Evolutionary conservation across 2,888 invertebrate genomes (phyloP), one percentile per base, ranked within the genome.

Genomic region (Fissipunctia ypsillon): DNA sequence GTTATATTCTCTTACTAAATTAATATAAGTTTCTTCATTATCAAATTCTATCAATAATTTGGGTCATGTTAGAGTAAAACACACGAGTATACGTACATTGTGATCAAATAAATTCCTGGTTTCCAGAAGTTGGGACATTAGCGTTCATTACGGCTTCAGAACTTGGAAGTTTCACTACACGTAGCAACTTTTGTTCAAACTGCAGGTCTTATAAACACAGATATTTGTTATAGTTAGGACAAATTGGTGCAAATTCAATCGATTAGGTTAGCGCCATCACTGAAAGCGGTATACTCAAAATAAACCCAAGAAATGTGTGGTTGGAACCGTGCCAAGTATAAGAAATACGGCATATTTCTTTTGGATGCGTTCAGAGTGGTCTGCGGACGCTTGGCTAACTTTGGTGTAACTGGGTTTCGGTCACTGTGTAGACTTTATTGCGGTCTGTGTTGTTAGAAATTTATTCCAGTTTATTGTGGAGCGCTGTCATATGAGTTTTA

Each of bases 201-300:
- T 76, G 41, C 71, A 73, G 65, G 64, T 64, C 64, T 67, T 54
- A 75, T 68, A 80, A 81, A 83, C 67, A 67, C 61, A 70, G 41
- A 73, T 87, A 84, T 88, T 88, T 83, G 69, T 56, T 69, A 35
- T 60, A 76, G 31, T 69, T 69, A 73, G 70, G 61, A 85, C 65
- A 81, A 86, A 86, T 82, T 84, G 72, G 81, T 86, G 87, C 50
- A 87, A 89, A 90, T 90, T 87, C 84, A 88, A 89, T 91, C 89
- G 90, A 91, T 92, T 93, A 90, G 93, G 92, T 93, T 94, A 93
- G 88, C 88, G 88, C 84, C 92, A 92, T 91, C 91, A 93, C 93
- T 90, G 88, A 90, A 92, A 91, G 90, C 89, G 88, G 90, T 71
- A 63, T 77, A 79, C 87, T 81, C 82, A 80, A 86, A 86, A 86